Evolutionary conservation across 1,140 invertebrate species (phyloP), one percentile per base, ranked within the genome.

Genomic region (Sitophilus oryzae): DNA sequence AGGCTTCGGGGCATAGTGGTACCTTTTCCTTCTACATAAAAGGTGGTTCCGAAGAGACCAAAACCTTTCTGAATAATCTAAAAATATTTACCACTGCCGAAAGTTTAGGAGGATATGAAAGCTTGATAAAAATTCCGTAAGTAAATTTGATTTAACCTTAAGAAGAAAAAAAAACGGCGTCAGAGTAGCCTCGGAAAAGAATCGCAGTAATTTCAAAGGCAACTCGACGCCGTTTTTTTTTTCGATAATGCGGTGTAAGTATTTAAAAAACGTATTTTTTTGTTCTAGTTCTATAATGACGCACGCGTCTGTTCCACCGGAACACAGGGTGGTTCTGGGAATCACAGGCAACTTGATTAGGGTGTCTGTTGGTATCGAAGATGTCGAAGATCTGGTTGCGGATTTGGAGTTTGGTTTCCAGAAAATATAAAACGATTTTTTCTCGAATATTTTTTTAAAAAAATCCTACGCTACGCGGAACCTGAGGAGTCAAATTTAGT

Each of bases 31-130:
- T 96, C 67, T 94, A 89, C 63, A 75, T 96, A 1, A 85, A 85
- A 64, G 84, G 79, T n/a, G 47, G 41, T 42, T 60, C 86, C 11
- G 73, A 84, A 46, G 81, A 93, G 65, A 83, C 91, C 0, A 73
- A 73, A 41, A 85, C 79, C 46, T 96, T 99, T 66, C 73, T 96
- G 10, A 79, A 80, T 62, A 72, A 81, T 5, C 71, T 95, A 1
- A 87, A 93, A 76, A 47, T 93, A 4, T 91, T 98, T 67, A 85
- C 81, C 1, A 71, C 97, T 14, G 95, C 95, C 9, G 94, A 96
- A 73, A 96, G 92, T 74, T 78, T 98, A 23, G 96, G 96, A 43
- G 94, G 94, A 46, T 95, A 88, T 70, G 95, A 98, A 72, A 96
- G 92, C 72, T 80, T 98, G 30, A 86, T 84, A 1, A 86, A 89